These are phyloP conservation scores for Discoglossus pictus DNA, from an alignment of 2,797 vertebrate species.

Conservation along the genomic window DNA sequence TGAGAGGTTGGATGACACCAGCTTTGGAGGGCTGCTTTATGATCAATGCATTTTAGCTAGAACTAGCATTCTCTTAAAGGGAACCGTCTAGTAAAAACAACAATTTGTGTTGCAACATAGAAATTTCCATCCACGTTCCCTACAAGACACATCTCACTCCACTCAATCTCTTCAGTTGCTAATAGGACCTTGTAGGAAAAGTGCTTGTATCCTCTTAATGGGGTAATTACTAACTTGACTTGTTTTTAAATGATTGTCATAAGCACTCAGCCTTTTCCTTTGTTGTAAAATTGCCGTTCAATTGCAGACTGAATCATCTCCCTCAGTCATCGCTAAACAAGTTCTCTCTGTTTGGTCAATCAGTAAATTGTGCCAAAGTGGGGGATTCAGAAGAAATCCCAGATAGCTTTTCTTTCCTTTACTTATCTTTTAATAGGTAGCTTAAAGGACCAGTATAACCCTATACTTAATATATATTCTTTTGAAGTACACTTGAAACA, in stretches of 20 bases:
- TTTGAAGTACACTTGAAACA: too few species aligned
- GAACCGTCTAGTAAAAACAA: constrained; percentile 1
- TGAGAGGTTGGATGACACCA: too few species aligned
- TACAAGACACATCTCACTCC: too few species aligned
- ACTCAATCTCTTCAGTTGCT: too few species aligned
- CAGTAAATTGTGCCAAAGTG: constrained; percentile 66
- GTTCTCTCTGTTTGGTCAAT: constrained; percentile 60
- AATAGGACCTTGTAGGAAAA: too few species aligned
- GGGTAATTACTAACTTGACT: constrained; percentile 72
- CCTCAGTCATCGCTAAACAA: constrained; percentile 59
- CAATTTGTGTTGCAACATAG: constrained; percentile 18
- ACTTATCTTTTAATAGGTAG: constrained; percentile 16
- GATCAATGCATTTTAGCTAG: constrained; percentile 1
- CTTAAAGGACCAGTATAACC: too few species aligned
- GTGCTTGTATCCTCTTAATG: constrained; percentile 65
- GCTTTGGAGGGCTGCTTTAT: too few species aligned
- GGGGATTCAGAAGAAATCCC: constrained; percentile 52
- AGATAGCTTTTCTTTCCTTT: constrained; percentile 13
- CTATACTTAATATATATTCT: too few species aligned
- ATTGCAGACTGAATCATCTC: constrained; percentile 67
- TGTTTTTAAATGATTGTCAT: constrained; percentile 66
- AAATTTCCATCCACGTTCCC: not conserved
- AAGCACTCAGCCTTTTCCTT: constrained; percentile 60
- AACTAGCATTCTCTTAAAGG: not conserved
- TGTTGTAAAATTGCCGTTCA: constrained; percentile 69